Evolutionary conservation across 2,888 invertebrate genomes (phyloP), one percentile per base, ranked within the genome.

Genomic region (Eilema griseolum): DNA sequence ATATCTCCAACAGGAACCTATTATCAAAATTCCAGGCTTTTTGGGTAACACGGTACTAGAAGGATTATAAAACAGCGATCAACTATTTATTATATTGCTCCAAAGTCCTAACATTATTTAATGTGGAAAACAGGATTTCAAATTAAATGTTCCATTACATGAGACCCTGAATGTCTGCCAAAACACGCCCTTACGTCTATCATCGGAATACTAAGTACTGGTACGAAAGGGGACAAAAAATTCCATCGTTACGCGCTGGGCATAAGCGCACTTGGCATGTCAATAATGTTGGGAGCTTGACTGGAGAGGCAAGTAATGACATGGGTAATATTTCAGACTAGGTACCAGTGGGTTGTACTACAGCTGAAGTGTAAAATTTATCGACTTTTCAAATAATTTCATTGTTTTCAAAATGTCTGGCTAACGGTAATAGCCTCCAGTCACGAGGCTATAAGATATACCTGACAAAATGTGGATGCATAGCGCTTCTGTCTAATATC

Each of bases 171-270:
- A 20, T 75, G 74, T 74, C 63, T 77, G 68, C 74, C 74, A 65
- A 75, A 75, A 77, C 73, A 75, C 67, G 67, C 69, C 71, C 70
- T 63, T 65, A 60, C 69, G 69, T 61, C 62, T 71, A 69, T 72
- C 69, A 66, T 61, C 78, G 57, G 77, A 79, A 81, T 81, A 79
- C 75, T 77, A 75, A 81, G 33, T 61, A 62, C 20, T 62, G 63
- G 20, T 52, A 73, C 70, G 75, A 72, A 73, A 77, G 68, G 73
- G 73, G 73, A 75, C 66, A 63, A 71, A 79, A 46, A 57, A 72
- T 72, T 72, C 62, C 69, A 66, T 72, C 66, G 56, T 66, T 61
- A 66, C 65, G 65, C 52, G 28, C 20, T 61, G 37, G 57, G 57
- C 31, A 37, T 62, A 62, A 65, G 31, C 41, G 26, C 71, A 79